Evolutionary conservation across 2,113 vertebrate species (phyloP).

Genomic region (Oreochromis aureus): DNA sequence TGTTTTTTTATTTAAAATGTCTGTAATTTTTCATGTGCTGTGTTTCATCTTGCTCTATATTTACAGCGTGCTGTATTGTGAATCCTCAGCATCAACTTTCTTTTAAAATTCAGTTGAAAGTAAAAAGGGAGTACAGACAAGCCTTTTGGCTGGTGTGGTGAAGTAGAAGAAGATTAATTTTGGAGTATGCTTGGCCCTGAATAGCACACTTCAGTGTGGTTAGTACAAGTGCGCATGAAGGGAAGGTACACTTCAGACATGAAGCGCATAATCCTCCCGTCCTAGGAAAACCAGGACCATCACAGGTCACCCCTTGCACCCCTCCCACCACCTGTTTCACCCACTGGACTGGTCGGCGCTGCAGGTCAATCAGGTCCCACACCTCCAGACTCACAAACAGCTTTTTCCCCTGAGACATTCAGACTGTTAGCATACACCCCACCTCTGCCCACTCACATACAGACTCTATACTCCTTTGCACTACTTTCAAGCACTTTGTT

Average conservation of each 20-base stretch:
- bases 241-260: neutral
- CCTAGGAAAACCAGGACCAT: neutral
- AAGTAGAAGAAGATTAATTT: conserved; percentile 13
- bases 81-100: neutral
- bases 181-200: conserved; percentile 4
- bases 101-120: neutral
- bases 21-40: neutral
- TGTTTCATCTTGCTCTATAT: neutral
- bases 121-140: neutral
- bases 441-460: neutral
- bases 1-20: neutral
- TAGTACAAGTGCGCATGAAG: neutral
- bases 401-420: neutral
- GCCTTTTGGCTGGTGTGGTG: neutral
- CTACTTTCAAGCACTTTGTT: neutral
- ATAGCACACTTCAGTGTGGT: conserved; percentile 2
- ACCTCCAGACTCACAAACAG: neutral
- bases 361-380: neutral
- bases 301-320: neutral
- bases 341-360: neutral
- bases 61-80: neutral
- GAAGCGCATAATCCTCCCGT: neutral
- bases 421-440: neutral
- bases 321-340: neutral
- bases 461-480: neutral